These are phyloP conservation scores for Sarcophaga caerulescens DNA, from an alignment of 2,888 invertebrate species.

Conservation along the genomic window DNA sequence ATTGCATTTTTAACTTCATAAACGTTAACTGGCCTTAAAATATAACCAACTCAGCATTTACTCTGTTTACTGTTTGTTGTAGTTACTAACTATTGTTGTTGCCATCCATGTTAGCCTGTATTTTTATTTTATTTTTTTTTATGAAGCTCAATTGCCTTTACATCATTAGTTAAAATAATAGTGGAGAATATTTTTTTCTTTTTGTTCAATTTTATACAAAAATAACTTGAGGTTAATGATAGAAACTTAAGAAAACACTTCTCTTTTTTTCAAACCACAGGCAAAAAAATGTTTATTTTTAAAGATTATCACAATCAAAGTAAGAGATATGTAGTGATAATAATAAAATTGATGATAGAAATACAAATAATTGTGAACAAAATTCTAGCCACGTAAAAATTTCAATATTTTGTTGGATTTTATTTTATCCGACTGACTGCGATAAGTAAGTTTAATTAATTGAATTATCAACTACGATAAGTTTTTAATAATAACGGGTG, in stretches of 20 bases:
- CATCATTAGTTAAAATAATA: conserved; percentile 59
- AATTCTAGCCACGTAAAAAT: too few relatives aligned
- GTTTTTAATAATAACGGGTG: too few relatives aligned
- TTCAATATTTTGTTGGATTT: too few relatives aligned
- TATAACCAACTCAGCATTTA: conserved; percentile 32
- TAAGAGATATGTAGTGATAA: too few relatives aligned
- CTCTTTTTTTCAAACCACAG: neutral
- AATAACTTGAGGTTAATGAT: conserved; percentile 14
- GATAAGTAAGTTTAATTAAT: too few relatives aligned
- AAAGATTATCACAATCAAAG: too few relatives aligned
- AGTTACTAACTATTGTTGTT: neutral
- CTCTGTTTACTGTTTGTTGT: neutral
- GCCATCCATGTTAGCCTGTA: too few relatives aligned
- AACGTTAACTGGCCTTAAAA: conserved; percentile 45
- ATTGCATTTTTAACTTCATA: conserved; percentile 39
- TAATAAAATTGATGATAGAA: too few relatives aligned
- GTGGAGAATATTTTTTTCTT: conserved; percentile 7
- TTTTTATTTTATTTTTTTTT: neutral
- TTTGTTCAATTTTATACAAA: conserved; percentile 21
- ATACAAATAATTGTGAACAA: too few relatives aligned
- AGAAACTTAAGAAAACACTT: conserved; percentile 15
- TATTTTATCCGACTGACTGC: too few relatives aligned
- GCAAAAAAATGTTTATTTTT: neutral
- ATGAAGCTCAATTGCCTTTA: conserved; percentile 44
- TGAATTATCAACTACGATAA: too few relatives aligned